Evolutionary conservation across 2,113 vertebrate genomes (phyloP), one percentile per base, ranked within the genome.

Genomic region (Myanophis thanlyinensis): DNA sequence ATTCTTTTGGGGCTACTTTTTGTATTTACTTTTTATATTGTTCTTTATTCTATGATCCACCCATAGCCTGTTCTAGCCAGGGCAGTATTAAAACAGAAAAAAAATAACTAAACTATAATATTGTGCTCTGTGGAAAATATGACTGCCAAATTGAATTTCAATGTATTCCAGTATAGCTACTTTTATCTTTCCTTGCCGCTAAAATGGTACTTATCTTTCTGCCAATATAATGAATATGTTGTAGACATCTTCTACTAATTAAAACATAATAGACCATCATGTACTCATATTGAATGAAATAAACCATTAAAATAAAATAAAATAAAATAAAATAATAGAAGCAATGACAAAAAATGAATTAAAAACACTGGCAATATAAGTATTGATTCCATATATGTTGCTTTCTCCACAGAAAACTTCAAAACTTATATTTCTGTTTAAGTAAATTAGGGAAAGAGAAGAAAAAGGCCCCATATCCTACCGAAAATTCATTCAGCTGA

Each of bases 401-500:
- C 23, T 7, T 89, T 91, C 47, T 23, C 89, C 85, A 2, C 22
- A 62, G 85, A 92, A 44, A 56, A 54, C 86, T 88, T 91, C 46
- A 84, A 40, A 7, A 23, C 44, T 87, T 27, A 91, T n/a, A 0
- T 20, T 85, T 40, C 67, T 93, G 95, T 89, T 94, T 88, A 95
- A 90, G 49, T 59, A 59, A 89, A 92, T 94, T 91, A 94, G 93
- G 92, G 23, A 92, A 94, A 27, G 23, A 93, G 27, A 54, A 27
- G 85, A 93, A 54, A 84, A 80, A 40, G 4, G 54, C 40, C 87
- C 40, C 48, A 62, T 47, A 88, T 94, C 98, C 91, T 97, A 99
- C 99, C 94, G 98, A 95, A 59, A 98, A 96, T 94, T 99, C 98
- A 85, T 92, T 98, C 96, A 99, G 98, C 90, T 98, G 98, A 87